These are phyloP conservation scores for Melanaphis sacchari DNA, from an alignment of 1,140 invertebrate species.

Conservation along the genomic window DNA sequence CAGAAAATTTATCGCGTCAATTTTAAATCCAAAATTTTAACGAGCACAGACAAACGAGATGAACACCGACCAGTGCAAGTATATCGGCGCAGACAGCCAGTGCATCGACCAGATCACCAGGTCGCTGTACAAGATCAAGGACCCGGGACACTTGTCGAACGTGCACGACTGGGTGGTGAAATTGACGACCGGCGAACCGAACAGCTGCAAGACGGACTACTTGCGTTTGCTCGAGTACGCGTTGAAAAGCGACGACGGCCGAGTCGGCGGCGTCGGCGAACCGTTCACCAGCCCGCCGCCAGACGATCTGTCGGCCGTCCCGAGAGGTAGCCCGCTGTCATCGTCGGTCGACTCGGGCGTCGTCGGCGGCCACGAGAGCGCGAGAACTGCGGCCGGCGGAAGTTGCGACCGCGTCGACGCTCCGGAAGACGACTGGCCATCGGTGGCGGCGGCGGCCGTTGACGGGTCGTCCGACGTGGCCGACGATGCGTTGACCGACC, in stretches of 20 bases:
- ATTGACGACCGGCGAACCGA: slow-evolving; percentile 25
- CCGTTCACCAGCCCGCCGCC: slow-evolving; percentile 3
- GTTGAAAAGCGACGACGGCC: slow-evolving; percentile 23
- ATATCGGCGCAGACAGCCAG: background rate
- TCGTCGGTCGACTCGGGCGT: background rate
- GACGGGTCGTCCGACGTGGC: background rate
- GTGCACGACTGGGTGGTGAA: slow-evolving; percentile 39
- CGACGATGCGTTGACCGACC: background rate
- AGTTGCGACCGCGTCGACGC: no score
- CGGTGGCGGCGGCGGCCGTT: background rate
- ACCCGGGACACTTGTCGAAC: background rate
- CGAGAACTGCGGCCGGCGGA: background rate
- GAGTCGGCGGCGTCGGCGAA: background rate
- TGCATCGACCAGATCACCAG: slow-evolving; percentile 20
- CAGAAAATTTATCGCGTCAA: background rate
- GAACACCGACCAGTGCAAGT: background rate
- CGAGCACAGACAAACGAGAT: background rate
- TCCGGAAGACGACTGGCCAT: no score
- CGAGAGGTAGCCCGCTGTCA: no score
- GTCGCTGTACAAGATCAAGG: background rate
- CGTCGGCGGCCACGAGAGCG: background rate
- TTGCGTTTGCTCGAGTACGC: slow-evolving; percentile 26
- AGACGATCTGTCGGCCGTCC: background rate
- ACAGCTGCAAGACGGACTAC: background rate
- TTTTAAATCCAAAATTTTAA: background rate